Conservation (phyloP, 1,140 invertebrate genomes). For the Calosoma granatense region DNA sequence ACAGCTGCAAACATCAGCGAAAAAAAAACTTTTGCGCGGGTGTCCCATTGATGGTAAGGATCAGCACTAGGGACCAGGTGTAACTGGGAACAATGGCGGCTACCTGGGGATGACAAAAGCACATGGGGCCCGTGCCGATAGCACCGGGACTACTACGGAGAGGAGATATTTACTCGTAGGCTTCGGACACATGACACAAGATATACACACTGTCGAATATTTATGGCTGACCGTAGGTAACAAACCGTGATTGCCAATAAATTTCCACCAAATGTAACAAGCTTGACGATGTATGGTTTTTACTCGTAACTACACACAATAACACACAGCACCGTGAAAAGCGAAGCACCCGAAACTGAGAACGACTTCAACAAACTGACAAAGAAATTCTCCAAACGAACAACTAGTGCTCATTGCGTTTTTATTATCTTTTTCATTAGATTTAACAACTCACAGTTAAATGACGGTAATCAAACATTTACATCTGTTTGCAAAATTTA, state of each 20-base stretch:
- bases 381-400: no score
- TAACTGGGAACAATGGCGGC: neutral
- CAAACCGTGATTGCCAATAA: conserved; percentile 4
- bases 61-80: neutral
- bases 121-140: neutral
- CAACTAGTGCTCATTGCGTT: no score
- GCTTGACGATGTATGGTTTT: conserved; percentile 1
- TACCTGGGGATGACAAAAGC: neutral
- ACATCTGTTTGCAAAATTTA: no score
- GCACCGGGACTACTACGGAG: neutral
- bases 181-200: no score
- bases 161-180: no score
- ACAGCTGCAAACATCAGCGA: neutral
- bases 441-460: no score
- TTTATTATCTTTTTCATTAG: no score
- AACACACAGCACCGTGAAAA: no score
- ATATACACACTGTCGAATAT: neutral
- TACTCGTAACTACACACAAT: no score
- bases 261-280: neutral
- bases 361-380: no score
- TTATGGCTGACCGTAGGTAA: neutral
- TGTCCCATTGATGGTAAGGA: neutral
- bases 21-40: neutral
- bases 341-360: no score
- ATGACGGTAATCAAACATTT: no score